These are phyloP conservation scores for Cheilosia impressa DNA, from an alignment of 2,888 invertebrate genomes.

Conservation along the genomic window DNA sequence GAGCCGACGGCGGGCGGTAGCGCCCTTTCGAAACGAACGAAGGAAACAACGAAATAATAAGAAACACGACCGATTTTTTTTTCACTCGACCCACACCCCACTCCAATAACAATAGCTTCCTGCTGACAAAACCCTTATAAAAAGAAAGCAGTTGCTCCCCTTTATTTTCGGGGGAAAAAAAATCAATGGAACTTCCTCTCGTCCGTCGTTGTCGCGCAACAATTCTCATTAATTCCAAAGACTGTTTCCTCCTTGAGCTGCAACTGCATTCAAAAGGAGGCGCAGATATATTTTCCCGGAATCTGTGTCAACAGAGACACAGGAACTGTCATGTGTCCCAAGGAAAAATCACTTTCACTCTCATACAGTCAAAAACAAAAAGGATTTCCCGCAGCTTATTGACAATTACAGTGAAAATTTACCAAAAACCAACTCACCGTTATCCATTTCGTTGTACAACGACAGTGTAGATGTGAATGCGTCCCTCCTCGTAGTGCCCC, in stretches of 20 bases:
- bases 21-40: constrained; percentile 45
- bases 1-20: constrained; percentile 12
- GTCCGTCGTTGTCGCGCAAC: constrained; percentile 21
- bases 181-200: constrained; percentile 58
- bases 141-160: constrained; percentile 35
- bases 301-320: constrained; percentile 52
- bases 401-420: constrained; percentile 48
- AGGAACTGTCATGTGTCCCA: neutral
- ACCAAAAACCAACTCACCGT: constrained; percentile 54
- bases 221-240: constrained; percentile 26
- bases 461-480: constrained; percentile 3
- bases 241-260: constrained; percentile 14
- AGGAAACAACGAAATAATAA: constrained; percentile 13
- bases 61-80: constrained; percentile 35
- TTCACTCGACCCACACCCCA: constrained; percentile 28
- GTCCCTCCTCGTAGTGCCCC: constrained; percentile 3
- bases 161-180: constrained; percentile 47
- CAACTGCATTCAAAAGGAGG: constrained; percentile 12
- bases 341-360: constrained; percentile 45
- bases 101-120: constrained; percentile 7
- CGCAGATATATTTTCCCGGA: constrained; percentile 21
- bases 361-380: constrained; percentile 1
- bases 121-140: constrained; percentile 2
- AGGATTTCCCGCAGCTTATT: constrained; percentile 35
- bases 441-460: constrained; percentile 68